A percentile compares a stretch with the other conserved stretches of the same genome.
Evolutionary conservation across 2,888 invertebrate species (phyloP).

Genomic region (Mycalesis mineus): DNA sequence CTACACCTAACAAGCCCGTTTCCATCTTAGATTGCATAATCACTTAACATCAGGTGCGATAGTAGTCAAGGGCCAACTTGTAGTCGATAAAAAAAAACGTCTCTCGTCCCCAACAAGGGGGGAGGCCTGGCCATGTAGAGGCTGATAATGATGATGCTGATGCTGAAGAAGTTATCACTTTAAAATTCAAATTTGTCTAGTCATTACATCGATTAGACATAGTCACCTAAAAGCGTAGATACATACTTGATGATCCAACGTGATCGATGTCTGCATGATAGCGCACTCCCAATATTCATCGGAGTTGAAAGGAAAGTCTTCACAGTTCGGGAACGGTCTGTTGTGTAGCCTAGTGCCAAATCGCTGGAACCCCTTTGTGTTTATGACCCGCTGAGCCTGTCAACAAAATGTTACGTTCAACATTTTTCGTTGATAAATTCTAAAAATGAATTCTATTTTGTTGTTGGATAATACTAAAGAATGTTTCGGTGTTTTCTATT

Average conservation of each 20-base stretch:
- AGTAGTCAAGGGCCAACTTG: too few species aligned
- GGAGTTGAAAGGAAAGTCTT: conserved; percentile 76
- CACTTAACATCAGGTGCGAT: too few species aligned
- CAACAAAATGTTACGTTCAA: conserved; percentile 6
- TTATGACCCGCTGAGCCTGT: conserved; percentile 58
- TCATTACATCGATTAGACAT: too few species aligned
- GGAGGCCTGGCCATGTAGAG: too few species aligned
- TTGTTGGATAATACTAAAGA: not conserved
- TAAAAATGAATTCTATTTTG: not conserved
- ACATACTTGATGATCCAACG: conserved; percentile 82
- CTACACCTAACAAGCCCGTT: too few species aligned
- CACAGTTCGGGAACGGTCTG: conserved; percentile 83
- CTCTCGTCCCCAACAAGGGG: too few species aligned
- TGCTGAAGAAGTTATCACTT: too few species aligned
- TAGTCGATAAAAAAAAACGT: too few species aligned
- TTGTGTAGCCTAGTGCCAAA: conserved; percentile 57
- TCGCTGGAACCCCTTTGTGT: conserved; percentile 58
- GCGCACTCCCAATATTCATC: conserved; percentile 87
- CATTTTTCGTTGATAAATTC: not conserved
- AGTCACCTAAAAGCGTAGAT: not conserved
- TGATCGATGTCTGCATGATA: conserved; percentile 82
- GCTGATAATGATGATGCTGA: too few species aligned
- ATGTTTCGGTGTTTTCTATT: not conserved
- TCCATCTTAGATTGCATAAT: too few species aligned
- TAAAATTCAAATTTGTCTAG: too few species aligned